Evolutionary conservation across 2,113 vertebrate genomes (phyloP), one percentile per base, ranked within the genome.

Genomic region (Sylvilagus bachmani): DNA sequence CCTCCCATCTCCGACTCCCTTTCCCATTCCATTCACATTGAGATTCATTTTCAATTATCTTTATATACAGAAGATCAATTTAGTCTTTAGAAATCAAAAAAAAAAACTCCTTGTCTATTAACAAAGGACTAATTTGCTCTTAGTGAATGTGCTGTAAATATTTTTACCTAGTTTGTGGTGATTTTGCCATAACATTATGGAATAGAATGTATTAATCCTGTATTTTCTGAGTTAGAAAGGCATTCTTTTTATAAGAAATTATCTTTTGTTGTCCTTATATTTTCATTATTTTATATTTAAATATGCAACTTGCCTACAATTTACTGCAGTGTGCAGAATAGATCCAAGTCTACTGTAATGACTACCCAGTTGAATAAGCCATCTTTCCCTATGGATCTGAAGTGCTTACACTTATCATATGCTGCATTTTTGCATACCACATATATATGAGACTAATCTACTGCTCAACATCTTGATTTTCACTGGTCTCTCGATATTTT

Each of bases 291-390:
- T 75, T n/a, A 82, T 8, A 64, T 71, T 75, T n/a, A 82, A 86
- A 67, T 75, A 92, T 77, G 33, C 71, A 51, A 66, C 25, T 87
- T 74, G 86, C 71, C 85, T 67, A 17, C 10, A 96, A 14, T 82
- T 81, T 75, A 64, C 92, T 71, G 29, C 71, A 29, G 19, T 53
- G 4, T 92, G 22, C 73, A 66, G 17, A 73, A 11, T 86, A 25
- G 44, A 85, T 77, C 10, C 24, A 38, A 71, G 7, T 64, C 79
- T 89, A 66, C 58, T 64, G 75, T 64, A 25, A 14, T n/a, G 69
- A 55, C 53, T 16, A 13, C n/a, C 31, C 19, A 55, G 51, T 55
- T 55, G 38, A 86, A 44, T 81, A 86, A 58, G 6, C 27, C 51
- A 75, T 29, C 49, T 64, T 82, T 64, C 19, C 38, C 9, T 94